These are phyloP conservation scores for Erethizon dorsatum DNA, from an alignment of 2,797 vertebrate genomes.

Conservation along the genomic window DNA sequence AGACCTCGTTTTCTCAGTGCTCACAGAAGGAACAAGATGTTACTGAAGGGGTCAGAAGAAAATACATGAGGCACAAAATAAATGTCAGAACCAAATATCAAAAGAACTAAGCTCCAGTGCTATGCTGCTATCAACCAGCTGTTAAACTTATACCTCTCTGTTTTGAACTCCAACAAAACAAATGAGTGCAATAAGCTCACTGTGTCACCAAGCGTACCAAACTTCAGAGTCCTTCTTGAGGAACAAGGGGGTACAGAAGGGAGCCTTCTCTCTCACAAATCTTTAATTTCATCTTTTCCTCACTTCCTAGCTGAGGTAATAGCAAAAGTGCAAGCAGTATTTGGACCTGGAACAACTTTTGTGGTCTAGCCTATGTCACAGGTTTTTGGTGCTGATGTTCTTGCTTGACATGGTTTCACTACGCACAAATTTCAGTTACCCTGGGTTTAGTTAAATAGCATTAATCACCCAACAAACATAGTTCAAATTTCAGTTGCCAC, in stretches of 20 bases:
- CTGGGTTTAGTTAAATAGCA: conserved; percentile 23
- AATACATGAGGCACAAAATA: conserved; percentile 50
- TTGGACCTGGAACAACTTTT: neutral
- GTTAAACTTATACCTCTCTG: neutral
- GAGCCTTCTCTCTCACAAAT: neutral
- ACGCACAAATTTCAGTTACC: conserved; percentile 1
- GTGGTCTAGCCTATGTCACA: neutral
- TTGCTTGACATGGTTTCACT: neutral
- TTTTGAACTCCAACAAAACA: neutral
- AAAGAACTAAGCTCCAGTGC: neutral
- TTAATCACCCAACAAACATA: neutral
- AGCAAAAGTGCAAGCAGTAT: conserved; percentile 42
- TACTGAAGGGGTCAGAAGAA: conserved; percentile 50
- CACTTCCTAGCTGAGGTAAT: neutral
- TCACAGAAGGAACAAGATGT: neutral
- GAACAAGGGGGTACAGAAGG: neutral
- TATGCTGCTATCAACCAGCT: neutral
- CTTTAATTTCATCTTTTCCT: conserved; percentile 54
- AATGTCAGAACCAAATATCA: neutral
- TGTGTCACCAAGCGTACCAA: neutral
- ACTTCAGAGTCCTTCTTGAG: conserved; percentile 6
- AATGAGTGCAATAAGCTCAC: neutral
- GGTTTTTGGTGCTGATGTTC: neutral
- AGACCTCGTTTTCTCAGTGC: neutral
- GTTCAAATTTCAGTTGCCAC: neutral